Percentiles rank a stretch among this genome's conserved stretches.
phyloP scores from a whole-genome alignment of 2,797 vertebrate genomes.

The Mallotus villosus region DNA sequence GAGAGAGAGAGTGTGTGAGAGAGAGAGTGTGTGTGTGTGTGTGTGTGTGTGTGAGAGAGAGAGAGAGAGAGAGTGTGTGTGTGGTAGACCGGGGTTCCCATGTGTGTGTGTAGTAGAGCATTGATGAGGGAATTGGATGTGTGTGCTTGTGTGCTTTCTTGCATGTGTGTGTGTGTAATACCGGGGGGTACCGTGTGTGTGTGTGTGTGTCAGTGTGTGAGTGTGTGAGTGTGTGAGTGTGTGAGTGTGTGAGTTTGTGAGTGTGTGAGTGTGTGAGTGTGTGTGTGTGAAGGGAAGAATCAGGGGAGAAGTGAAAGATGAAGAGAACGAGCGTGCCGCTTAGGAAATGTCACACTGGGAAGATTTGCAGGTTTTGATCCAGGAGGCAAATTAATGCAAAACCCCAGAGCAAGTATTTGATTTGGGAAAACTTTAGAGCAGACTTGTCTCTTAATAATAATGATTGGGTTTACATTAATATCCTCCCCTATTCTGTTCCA shows the following conservation, averaged over 20 bases:
- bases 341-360: conserved; percentile 98
- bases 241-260: conserved; percentile 23
- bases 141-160: conserved; percentile 45
- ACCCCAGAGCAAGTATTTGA: conserved; percentile 99
- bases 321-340: conserved; percentile 82
- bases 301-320: conserved; percentile 74
- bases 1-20: too few species aligned
- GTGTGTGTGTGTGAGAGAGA: too few species aligned
- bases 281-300: conserved; percentile 56
- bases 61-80: too few species aligned
- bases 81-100: conserved; percentile 9
- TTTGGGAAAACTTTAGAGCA: conserved; percentile 99
- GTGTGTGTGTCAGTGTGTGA: conserved; percentile 48
- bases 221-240: conserved; percentile 46
- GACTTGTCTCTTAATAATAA: conserved; percentile 99
- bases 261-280: conserved; percentile 37
- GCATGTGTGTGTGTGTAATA: conserved; percentile 27
- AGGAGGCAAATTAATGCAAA: conserved; percentile 99
- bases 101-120: conserved; percentile 67
- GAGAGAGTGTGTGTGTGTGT: too few species aligned
- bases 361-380: conserved; percentile 99
- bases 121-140: conserved; percentile 46
- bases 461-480: conserved; percentile 99
- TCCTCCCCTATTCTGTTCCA: conserved; percentile 89
- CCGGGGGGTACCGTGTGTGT: conserved; percentile 49